Evolutionary conservation across 1,140 invertebrate genomes (phyloP).

Genomic region (Oncopodura yosiiana): DNA sequence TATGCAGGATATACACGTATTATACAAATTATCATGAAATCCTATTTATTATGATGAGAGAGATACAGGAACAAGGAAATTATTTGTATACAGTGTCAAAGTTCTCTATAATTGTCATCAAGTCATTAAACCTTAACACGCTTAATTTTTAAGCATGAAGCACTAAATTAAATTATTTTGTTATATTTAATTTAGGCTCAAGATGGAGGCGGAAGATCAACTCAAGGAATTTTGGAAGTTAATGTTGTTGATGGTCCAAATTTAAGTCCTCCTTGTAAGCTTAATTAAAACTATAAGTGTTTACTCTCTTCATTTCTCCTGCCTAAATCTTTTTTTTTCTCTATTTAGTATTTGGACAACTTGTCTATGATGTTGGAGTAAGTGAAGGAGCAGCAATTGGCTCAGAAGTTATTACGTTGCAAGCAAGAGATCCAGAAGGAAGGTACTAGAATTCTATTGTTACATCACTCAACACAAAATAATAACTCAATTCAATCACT

Average conservation of each 20-base stretch:
- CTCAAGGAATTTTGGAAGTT: slow-evolving; percentile 72
- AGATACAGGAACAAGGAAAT: not conserved
- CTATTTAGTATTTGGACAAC: slow-evolving; percentile 66
- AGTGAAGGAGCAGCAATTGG: slow-evolving; percentile 77
- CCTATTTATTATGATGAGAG: not conserved
- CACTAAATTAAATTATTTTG: not conserved
- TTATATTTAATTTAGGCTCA: slow-evolving; percentile 39
- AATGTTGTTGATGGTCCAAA: slow-evolving; percentile 72
- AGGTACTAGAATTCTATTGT: too few species aligned
- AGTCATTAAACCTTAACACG: not conserved
- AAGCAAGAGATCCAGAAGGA: slow-evolving; percentile 46
- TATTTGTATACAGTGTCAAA: too few species aligned
- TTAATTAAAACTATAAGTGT: too few species aligned
- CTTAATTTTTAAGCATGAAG: not conserved
- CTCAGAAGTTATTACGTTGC: slow-evolving; percentile 63
- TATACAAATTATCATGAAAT: not conserved
- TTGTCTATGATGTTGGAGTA: slow-evolving; percentile 71
- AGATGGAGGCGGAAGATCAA: slow-evolving; percentile 42
- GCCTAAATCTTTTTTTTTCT: too few species aligned
- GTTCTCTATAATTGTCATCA: too few species aligned
- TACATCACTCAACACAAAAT: too few species aligned
- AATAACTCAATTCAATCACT: too few species aligned
- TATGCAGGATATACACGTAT: too few species aligned
- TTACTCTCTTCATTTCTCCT: too few species aligned
- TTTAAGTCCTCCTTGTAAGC: slow-evolving; percentile 66